Evolutionary conservation across 2,797 vertebrate species (phyloP).

Genomic region (Coregonus suidteri): DNA sequence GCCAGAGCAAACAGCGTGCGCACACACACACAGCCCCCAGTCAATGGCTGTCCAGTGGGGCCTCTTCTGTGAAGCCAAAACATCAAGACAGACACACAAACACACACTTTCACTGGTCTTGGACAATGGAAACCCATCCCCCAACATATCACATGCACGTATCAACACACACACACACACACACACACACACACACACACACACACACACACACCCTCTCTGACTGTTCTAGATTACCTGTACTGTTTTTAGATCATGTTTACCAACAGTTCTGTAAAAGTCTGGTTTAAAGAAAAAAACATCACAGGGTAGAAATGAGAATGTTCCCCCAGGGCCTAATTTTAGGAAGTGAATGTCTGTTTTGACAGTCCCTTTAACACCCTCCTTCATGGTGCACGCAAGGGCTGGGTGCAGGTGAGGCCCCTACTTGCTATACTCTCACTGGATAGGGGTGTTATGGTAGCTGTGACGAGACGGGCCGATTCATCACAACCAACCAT

Average conservation of each 20-base stretch:
- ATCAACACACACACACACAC: background rate
- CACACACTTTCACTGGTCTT: constrained; percentile 16
- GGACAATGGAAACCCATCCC: constrained; percentile 11
- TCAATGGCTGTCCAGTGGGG: constrained; percentile 11
- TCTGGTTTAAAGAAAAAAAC: constrained; percentile 13
- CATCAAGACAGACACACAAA: background rate
- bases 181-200: constrained; percentile 16
- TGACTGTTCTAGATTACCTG: background rate
- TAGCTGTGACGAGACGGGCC: background rate
- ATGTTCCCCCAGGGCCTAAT: background rate
- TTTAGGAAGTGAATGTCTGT: constrained; percentile 5
- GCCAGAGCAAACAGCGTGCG: constrained; percentile 39
- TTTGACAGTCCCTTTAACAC: constrained; percentile 32
- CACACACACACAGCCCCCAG: constrained; percentile 14
- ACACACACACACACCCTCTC: constrained; percentile 12
- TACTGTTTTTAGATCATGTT: constrained; percentile 23
- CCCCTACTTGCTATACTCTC: constrained; percentile 4
- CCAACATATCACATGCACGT: background rate
- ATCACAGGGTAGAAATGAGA: constrained; percentile 32
- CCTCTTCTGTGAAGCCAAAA: background rate
- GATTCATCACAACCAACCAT: constrained; percentile 3
- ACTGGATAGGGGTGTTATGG: constrained; percentile 28
- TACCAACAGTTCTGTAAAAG: background rate
- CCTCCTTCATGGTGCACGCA: constrained; percentile 7
- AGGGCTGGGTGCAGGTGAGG: constrained; percentile 9